phyloP scores from a whole-genome alignment of 2,113 vertebrate genomes.

The Dasyprocta punctata region DNA sequence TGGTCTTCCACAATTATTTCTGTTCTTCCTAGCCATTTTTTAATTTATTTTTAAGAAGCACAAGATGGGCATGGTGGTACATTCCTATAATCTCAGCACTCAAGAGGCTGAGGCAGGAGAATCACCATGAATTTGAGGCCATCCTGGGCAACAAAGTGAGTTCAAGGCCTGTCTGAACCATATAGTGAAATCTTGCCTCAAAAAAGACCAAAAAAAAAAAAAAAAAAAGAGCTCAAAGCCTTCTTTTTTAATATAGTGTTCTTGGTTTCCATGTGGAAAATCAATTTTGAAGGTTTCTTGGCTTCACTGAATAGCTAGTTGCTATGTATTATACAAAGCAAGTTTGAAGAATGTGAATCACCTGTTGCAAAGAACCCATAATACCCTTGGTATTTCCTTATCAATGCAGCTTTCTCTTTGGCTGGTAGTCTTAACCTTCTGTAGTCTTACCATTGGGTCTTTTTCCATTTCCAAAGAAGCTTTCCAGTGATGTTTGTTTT shows the following conservation, averaged over 20 bases:
- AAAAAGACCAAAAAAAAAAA: no score
- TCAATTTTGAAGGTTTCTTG: background rate
- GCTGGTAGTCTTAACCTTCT: background rate
- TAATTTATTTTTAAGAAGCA: background rate
- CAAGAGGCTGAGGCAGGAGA: no score
- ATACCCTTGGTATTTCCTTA: background rate
- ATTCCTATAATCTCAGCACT: no score
- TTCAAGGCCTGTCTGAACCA: no score
- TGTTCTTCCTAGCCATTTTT: background rate
- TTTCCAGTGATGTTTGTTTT: background rate
- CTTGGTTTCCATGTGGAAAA: background rate
- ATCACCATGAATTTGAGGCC: background rate
- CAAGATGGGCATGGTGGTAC: no score
- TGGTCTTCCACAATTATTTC: background rate
- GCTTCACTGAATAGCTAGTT: background rate
- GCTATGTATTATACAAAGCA: background rate
- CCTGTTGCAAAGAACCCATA: background rate
- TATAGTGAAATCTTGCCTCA: no score
- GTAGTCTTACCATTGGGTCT: background rate
- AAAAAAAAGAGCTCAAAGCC: background rate
- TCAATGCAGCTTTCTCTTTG: background rate
- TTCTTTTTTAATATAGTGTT: background rate
- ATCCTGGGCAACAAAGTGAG: no score
- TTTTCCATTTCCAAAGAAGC: background rate
- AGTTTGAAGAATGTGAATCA: background rate